These are phyloP conservation scores for Coptodon bakossiorum DNA, from an alignment of 2,113 vertebrate genomes.

Conservation along the genomic window DNA sequence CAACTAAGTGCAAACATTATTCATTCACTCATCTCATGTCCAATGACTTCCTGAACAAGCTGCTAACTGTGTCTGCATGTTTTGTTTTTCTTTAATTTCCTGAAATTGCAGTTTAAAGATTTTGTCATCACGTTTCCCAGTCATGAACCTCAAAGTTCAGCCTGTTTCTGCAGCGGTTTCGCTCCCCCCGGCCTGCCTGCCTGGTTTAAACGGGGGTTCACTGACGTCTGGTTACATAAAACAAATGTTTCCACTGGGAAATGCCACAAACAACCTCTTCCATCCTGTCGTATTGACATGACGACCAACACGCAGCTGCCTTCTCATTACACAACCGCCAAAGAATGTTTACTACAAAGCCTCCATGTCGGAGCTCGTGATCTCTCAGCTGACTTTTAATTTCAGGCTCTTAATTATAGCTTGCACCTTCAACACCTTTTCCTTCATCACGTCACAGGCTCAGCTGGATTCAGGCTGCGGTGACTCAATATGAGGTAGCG, in stretches of 20 bases:
- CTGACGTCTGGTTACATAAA: neutral
- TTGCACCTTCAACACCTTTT: conserved; percentile 12
- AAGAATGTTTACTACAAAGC: conserved; percentile 40
- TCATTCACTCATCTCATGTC: neutral
- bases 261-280: neutral
- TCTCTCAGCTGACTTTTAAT: conserved; percentile 16
- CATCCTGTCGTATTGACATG: neutral
- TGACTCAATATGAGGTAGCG: neutral
- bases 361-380: conserved; percentile 5
- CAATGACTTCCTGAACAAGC: neutral
- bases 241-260: conserved; percentile 5
- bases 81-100: neutral
- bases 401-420: conserved; percentile 27
- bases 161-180: neutral
- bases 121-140: neutral
- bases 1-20: conserved; percentile 5
- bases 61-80: neutral
- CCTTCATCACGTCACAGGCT: neutral
- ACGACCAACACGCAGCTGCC: conserved; percentile 38
- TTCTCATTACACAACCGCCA: conserved; percentile 42
- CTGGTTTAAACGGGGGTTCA: neutral
- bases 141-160: neutral
- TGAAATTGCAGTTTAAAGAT: neutral
- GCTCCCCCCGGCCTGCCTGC: neutral
- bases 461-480: neutral